phyloP scores from a whole-genome alignment of 2,113 vertebrate species.

The Indicator indicator region DNA sequence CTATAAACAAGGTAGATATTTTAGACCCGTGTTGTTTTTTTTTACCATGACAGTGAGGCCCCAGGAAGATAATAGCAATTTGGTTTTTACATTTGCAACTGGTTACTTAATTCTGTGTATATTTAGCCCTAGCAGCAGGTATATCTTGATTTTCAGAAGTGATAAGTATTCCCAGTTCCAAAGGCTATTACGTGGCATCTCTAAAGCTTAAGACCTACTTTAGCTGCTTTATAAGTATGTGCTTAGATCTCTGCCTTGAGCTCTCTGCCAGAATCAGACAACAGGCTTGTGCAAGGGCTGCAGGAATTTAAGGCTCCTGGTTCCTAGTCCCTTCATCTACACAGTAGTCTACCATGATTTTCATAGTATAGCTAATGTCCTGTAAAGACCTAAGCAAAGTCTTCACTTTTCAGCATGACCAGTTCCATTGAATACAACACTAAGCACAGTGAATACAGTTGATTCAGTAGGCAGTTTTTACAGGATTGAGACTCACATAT shows the following conservation, averaged over 20 bases:
- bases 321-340: background rate
- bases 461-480: background rate
- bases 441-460: background rate
- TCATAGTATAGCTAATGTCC: background rate
- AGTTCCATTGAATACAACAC: background rate
- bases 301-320: background rate
- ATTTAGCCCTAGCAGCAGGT: background rate
- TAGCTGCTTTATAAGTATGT: background rate
- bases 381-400: background rate
- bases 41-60: background rate
- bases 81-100: background rate
- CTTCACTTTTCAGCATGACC: conserved; percentile 29
- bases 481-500: background rate
- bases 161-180: background rate
- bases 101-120: background rate
- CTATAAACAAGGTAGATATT: background rate
- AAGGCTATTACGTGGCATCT: background rate
- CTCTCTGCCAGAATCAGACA: background rate
- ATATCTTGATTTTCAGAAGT: background rate
- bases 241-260: background rate
- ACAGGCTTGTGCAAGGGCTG: background rate
- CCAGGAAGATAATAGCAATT: background rate
- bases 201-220: background rate
- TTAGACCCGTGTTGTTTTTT: background rate
- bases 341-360: background rate